A percentile compares a stretch with the other conserved stretches of the same genome.
Conservation (phyloP, 1,140 invertebrate species). For the Drosophila quadrilineata region DNA sequence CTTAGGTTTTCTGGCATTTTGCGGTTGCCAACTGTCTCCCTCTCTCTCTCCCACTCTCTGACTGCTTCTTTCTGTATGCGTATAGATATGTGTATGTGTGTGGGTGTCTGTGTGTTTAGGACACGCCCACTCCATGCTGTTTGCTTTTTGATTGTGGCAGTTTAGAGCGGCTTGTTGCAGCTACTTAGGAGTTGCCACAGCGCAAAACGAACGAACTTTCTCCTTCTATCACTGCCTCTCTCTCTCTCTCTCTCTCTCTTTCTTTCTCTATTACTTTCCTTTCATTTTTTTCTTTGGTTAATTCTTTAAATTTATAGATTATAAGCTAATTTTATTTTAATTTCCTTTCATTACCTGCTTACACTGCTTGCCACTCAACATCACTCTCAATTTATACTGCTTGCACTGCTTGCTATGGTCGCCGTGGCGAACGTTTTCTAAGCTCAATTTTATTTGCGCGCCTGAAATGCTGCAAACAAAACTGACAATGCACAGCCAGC, state of each 20-base stretch:
- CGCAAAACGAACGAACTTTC: too few relatives aligned
- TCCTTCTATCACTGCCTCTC: neutral
- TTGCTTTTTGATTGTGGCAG: conserved; percentile 12
- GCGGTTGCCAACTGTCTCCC: conserved; percentile 22
- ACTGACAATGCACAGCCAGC: too few relatives aligned
- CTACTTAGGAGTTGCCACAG: too few relatives aligned
- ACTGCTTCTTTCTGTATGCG: too few relatives aligned
- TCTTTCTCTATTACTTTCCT: too few relatives aligned
- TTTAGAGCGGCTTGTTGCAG: too few relatives aligned
- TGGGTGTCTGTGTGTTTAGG: neutral
- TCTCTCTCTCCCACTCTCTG: neutral
- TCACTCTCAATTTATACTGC: neutral
- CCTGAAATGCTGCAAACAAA: conserved; percentile 13
- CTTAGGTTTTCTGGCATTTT: conserved; percentile 62
- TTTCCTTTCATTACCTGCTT: too few relatives aligned
- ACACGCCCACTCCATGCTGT: conserved; percentile 5
- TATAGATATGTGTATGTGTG: neutral
- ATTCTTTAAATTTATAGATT: too few relatives aligned
- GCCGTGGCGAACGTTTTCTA: conserved; percentile 27
- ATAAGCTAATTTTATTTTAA: too few relatives aligned
- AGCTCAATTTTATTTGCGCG: conserved; percentile 61
- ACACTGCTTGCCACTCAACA: too few relatives aligned
- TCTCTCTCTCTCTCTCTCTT: too few relatives aligned
- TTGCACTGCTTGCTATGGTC: neutral
- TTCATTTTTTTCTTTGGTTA: too few relatives aligned